phyloP scores from a whole-genome alignment of 2,113 vertebrate genomes.

The Orycteropus afer region DNA sequence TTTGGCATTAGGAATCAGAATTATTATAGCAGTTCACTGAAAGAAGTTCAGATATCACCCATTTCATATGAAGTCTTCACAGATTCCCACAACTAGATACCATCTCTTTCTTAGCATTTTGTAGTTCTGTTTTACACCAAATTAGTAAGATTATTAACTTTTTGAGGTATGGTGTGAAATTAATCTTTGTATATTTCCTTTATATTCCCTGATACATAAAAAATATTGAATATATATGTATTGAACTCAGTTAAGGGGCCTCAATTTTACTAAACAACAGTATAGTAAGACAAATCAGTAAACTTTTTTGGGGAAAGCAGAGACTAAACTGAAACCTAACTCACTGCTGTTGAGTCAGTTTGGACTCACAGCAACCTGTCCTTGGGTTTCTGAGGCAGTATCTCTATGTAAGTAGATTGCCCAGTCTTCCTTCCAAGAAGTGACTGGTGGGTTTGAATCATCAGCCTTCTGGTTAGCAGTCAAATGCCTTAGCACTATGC shows the following conservation, averaged over 20 bases:
- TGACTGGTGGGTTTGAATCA: too few relatives aligned
- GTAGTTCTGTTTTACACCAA: background rate
- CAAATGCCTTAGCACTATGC: too few relatives aligned
- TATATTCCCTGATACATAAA: background rate
- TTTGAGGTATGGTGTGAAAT: background rate
- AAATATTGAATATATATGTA: slow-evolving; percentile 14
- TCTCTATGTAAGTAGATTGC: too few relatives aligned
- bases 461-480: too few relatives aligned
- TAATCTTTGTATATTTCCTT: slow-evolving; percentile 38
- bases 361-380: too few relatives aligned
- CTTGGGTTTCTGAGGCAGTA: too few relatives aligned
- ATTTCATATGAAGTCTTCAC: slow-evolving; percentile 24
- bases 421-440: too few relatives aligned
- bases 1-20: background rate
- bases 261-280: slow-evolving; percentile 35
- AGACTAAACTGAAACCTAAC: too few relatives aligned
- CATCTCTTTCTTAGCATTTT: slow-evolving; percentile 33
- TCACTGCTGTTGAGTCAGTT: too few relatives aligned
- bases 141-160: background rate
- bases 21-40: background rate
- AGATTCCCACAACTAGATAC: background rate
- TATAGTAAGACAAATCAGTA: slow-evolving; percentile 7
- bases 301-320: background rate
- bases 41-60: background rate
- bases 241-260: slow-evolving; percentile 9